These are phyloP conservation scores for Sarcoramphus papa DNA, from an alignment of 2,797 vertebrate genomes.

Conservation along the genomic window DNA sequence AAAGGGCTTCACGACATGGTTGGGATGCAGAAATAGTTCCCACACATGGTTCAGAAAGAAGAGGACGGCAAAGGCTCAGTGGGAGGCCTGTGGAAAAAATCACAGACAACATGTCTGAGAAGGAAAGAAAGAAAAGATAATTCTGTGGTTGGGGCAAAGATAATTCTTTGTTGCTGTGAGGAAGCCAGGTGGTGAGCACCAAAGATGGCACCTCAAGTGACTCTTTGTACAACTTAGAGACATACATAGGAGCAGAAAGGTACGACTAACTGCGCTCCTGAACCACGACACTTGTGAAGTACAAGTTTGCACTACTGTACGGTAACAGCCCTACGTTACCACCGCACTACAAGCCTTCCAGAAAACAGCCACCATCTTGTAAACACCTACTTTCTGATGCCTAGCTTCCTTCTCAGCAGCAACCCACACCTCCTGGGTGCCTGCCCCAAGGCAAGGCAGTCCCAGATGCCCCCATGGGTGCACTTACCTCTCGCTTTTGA, in stretches of 20 bases:
- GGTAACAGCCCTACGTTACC: neutral
- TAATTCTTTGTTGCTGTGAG: neutral
- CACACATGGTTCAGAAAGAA: neutral
- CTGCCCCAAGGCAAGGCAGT: neutral
- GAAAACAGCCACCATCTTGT: neutral
- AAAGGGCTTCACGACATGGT: neutral
- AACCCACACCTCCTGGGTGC: neutral
- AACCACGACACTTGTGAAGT: neutral
- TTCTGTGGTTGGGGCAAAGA: neutral
- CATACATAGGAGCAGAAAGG: neutral
- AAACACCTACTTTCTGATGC: neutral
- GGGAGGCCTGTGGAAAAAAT: neutral
- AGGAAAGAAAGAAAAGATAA: neutral
- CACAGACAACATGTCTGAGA: neutral
- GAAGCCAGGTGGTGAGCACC: neutral
- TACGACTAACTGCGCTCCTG: neutral
- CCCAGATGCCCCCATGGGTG: rapidly evolving
- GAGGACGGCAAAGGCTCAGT: neutral
- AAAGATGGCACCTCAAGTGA: neutral
- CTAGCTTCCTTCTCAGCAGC: neutral
- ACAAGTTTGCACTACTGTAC: neutral
- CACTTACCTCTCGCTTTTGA: slow-evolving; percentile 83
- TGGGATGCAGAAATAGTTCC: neutral
- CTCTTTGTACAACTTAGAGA: neutral
- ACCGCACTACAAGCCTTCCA: neutral